Evolutionary conservation across 2,888 invertebrate species (phyloP).

Genomic region (Lasiommata megera): DNA sequence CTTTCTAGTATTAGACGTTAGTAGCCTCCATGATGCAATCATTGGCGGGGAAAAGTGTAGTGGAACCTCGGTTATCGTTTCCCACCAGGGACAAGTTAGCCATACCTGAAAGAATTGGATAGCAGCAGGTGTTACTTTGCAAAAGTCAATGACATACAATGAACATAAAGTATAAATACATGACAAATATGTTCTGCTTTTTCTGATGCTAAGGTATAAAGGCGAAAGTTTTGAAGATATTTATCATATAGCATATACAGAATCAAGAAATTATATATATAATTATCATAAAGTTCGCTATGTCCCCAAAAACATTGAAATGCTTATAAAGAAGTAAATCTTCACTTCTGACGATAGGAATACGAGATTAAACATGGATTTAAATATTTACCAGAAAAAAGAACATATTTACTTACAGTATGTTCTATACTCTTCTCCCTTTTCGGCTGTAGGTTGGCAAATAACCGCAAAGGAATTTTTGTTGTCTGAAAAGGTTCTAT

Average conservation of each 20-base stretch:
- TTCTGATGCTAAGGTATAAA: too few relatives aligned
- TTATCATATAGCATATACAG: too few relatives aligned
- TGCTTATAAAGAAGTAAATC: too few relatives aligned
- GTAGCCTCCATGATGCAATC: slow-evolving; percentile 88
- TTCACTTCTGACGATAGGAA: too few relatives aligned
- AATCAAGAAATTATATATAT: too few relatives aligned
- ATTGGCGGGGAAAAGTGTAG: slow-evolving; percentile 93
- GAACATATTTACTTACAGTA: slow-evolving; percentile 69
- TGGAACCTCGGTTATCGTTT: slow-evolving; percentile 86
- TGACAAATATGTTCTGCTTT: too few relatives aligned
- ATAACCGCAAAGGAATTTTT: slow-evolving; percentile 83
- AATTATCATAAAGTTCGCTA: too few relatives aligned
- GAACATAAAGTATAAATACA: too few relatives aligned
- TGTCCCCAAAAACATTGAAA: too few relatives aligned
- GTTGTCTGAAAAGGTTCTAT: slow-evolving; percentile 85
- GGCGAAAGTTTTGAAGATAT: too few relatives aligned
- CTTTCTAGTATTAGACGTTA: slow-evolving; percentile 92
- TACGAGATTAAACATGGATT: too few relatives aligned
- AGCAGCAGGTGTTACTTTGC: not conserved
- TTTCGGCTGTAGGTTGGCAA: slow-evolving; percentile 88
- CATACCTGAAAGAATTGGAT: slow-evolving; percentile 73
- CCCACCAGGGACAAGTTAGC: slow-evolving; percentile 90
- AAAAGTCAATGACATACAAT: too few relatives aligned
- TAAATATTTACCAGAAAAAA: not conserved
- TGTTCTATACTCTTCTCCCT: slow-evolving; percentile 86